Evolutionary conservation across 2,888 invertebrate species (phyloP), one percentile per base, ranked within the genome.

Genomic region (Anorthoa munda): DNA sequence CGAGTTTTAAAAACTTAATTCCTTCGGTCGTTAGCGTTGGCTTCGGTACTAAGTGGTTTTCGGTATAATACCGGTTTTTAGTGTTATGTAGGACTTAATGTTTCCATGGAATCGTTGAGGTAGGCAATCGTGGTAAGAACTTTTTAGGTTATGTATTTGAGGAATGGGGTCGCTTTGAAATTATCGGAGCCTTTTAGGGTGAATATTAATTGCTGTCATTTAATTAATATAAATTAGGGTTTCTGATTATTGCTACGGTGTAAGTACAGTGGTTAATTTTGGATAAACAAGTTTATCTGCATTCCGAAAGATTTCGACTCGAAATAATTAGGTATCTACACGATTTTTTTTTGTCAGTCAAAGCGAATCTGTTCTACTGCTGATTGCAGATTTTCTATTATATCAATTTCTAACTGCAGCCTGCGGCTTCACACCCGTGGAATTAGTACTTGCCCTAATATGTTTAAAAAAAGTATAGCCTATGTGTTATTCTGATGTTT

Each of bases 1-100:
- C 68, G 26, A 79, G 83, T 89, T 91, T 93, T 93, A 93, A 93
- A 93, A 93, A 93, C 93, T 93, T 93, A 92, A 93, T 93, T 93
- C 88, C 76, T 82, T 83, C 81, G 76, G 88, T 92, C 92, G 92
- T 93, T 92, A 92, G 90, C 75, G 77, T 50, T 64, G 59, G 60
- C 85, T 72, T 70, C 63, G 72, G 66, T 61, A 70, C 76, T 87
- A 83, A 77, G 77, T 77, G 77, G 65, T 21, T 74, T 81, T 79
- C 56, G 31, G 51, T 48, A 53, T 56, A 69, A 46, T 74, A 69
- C 66, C n/a, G 60, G 79, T 63, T 83, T 63, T 81, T 65, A 46
- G 66, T 64, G 74, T 48, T 81, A 83, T 74, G 64, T 67, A 53
- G 51, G 50, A 23, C 51, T 58, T 31, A 65, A 63, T 39, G 4